Evolutionary conservation across 2,113 vertebrate genomes (phyloP), one percentile per base, ranked within the genome.

Genomic region (Pterophyllum scalare): DNA sequence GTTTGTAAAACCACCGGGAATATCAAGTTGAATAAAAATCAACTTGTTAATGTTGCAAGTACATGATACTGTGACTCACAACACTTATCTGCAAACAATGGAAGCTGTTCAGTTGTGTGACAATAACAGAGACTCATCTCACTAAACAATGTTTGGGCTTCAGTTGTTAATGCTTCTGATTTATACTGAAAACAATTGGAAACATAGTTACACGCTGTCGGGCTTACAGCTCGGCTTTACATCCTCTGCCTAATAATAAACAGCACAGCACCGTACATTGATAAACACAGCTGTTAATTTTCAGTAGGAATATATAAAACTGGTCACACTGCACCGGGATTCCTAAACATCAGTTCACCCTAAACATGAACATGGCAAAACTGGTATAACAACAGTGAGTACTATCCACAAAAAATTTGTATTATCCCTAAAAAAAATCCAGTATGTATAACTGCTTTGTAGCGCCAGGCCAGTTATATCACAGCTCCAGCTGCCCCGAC

Each of bases 1-100:
- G 28, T 75, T 77, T 58, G 31, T 26, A 2, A 49, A 11, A 60
- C 33, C 33, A 40, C 38, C 13, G 10, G 40, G 14, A 76, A 62
- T 72, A 64, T 83, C 22, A 15, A 52, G 49, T 40, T 0, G 24
- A 76, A 72, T 72, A 72, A 76, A 72, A 64, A 72, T 83, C 22
- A 20, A 52, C 35, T 40, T 0, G 24, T 84, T 79, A 28, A 80
- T 12, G 28, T 58, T 81, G 64, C 8, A 49, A 54, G 49, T 72
- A 60, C 75, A 81, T 35, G 3, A 14, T 49, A 28, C 46, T 15
- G 60, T 79, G 59, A 81, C 59, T 82, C 84, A 84, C 24, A 7
- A 35, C 0, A 13, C 79, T 81, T 64, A 4, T 82, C 38, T 82
- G 57, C 38, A 59, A 61, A 62, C 52, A 43, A n/a, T 20, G 14